Base-by-base conservation (phyloP, 2,888 invertebrate genomes). In the Perizoma flavofasciatum region DNA sequence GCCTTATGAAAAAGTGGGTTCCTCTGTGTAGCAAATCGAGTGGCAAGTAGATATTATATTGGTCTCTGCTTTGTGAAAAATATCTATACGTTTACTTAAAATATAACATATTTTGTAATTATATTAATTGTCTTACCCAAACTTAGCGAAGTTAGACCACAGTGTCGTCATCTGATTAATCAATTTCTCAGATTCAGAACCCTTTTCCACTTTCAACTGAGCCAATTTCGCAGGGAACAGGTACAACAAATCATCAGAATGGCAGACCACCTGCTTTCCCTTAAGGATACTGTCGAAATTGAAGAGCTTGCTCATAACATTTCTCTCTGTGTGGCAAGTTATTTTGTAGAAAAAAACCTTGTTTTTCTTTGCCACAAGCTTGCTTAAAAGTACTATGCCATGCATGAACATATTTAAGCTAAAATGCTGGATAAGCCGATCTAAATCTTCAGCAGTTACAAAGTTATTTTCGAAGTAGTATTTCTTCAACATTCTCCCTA, bases 141-240 rank as follows among this genome's bases (percentile, higher is more conserved):
- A 79, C 73, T 86, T 88, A 0, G 86, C 88, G 50, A 88, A 88
- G 59, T 88, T 86, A 0, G 88, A 86, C 86, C 85, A 89, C 9
- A 89, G 68, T 9, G 65, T 83, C 0, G 80, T 81, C 0, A 83
- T 67, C 49, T 65, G 78, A 0, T 85, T 70, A 8, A 89, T 79
- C 60, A 81, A 66, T 54, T 77, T 68, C 47, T 78, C 82, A 5
- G 70, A 69, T 0, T 74, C 71, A 0, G 83, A 77, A 6, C 70
- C 65, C 35, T 65, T 69, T 22, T 75, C 66, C 4, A 81, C 66
- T 51, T 75, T 73, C 4, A 73, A 63, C 3, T 64, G 62, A 0
- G 71, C 10, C 1, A 67, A 8, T 55, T 74, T 73, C 0, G 58
- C 37, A 5, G 79, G 74, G 32, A 85, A 87, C 0, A 87, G 54